phyloP scores from a whole-genome alignment of 2,797 vertebrate species.

The Alfaro cultratus region DNA sequence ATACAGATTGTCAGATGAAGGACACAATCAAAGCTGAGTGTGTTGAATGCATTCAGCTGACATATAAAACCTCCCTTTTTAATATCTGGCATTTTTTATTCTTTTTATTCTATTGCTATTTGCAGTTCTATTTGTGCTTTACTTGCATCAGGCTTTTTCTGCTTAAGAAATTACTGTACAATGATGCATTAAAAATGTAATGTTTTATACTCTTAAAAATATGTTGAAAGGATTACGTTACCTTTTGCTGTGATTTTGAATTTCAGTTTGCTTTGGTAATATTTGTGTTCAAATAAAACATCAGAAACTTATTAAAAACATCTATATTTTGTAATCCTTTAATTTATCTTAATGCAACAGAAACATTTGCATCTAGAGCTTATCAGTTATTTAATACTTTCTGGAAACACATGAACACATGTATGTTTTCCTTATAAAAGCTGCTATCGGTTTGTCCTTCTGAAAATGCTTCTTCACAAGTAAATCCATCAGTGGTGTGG shows the following conservation, averaged over 20 bases:
- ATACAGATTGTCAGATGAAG: conserved; percentile 35
- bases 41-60: conserved; percentile 7
- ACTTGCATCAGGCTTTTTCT: neutral
- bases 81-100: neutral
- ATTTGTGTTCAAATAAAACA: neutral
- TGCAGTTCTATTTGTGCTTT: neutral
- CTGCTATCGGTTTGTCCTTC: neutral
- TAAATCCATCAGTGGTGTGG: conserved; percentile 56
- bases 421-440: neutral
- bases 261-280: neutral
- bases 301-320: neutral
- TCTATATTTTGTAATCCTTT: neutral
- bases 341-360: neutral
- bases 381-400: neutral
- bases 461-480: conserved; percentile 12
- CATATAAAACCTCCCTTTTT: neutral
- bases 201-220: too few relatives aligned
- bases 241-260: conserved; percentile 3
- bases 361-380: neutral
- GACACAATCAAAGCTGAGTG: conserved; percentile 22
- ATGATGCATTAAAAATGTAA: neutral
- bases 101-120: neutral
- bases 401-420: neutral
- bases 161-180: neutral
- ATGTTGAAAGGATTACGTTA: neutral